A percentile compares a stretch with the other conserved stretches of the same genome.
phyloP scores from a whole-genome alignment of 2,113 vertebrate genomes.

The Brachypteracias leptosomus region DNA sequence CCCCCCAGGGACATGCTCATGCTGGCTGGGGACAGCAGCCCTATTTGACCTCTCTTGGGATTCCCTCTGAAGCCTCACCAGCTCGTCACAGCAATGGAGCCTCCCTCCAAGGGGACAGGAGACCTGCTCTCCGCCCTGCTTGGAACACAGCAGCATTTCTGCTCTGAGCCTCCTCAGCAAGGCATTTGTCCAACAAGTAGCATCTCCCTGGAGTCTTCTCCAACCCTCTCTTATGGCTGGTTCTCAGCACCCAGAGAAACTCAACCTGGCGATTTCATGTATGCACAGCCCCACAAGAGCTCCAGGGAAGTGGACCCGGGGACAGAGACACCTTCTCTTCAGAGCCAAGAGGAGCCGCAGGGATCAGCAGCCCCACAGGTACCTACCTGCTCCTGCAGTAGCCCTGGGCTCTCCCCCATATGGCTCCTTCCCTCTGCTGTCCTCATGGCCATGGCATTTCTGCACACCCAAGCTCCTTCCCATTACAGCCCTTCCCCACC shows the following conservation, averaged over 20 bases:
- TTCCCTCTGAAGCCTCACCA: neutral
- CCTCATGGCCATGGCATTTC: neutral
- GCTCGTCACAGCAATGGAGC: neutral
- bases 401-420: neutral
- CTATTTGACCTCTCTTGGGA: neutral
- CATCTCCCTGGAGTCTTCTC: neutral
- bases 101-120: neutral
- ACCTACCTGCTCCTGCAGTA: neutral
- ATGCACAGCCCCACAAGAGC: neutral
- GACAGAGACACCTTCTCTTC: accelerated
- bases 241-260: neutral
- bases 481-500: neutral
- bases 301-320: neutral
- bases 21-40: neutral
- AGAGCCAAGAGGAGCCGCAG: neutral
- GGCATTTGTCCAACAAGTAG: neutral
- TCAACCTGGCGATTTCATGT: accelerated
- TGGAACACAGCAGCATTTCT: neutral
- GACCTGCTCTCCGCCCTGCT: neutral
- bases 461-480: neutral
- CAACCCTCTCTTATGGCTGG: neutral
- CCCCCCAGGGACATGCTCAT: accelerated
- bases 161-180: neutral
- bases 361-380: accelerated
- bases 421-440: neutral